Evolutionary conservation across 2,113 vertebrate genomes (phyloP).

Genomic region (Nettapus auritus): DNA sequence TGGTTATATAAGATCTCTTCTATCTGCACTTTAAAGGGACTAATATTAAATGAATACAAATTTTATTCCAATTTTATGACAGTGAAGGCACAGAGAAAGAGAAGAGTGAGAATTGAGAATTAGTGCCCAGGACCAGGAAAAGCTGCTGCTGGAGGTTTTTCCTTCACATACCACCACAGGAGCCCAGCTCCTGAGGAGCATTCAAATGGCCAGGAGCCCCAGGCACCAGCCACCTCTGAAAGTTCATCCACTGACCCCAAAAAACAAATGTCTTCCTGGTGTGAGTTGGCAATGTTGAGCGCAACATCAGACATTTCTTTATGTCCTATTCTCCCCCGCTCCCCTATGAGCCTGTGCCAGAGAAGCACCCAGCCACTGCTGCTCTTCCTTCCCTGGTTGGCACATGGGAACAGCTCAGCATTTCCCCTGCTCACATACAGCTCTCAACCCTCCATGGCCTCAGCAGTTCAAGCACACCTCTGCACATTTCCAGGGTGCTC

Average conservation of each 20-base stretch:
- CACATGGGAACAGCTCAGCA: accelerated
- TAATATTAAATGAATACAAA: not conserved
- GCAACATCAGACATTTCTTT: accelerated
- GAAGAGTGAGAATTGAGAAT: not conserved
- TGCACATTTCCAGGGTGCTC: accelerated
- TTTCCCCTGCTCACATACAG: not conserved
- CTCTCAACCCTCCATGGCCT: accelerated
- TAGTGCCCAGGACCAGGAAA: not conserved
- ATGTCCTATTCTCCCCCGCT: not conserved
- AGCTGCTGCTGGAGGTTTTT: not conserved
- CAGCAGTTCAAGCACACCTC: not conserved
- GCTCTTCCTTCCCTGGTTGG: not conserved
- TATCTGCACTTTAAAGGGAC: not conserved
- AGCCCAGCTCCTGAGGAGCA: not conserved
- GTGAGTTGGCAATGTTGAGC: not conserved
- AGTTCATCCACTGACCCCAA: not conserved
- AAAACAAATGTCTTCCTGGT: not conserved
- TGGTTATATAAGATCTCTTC: not conserved
- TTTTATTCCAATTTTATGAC: not conserved
- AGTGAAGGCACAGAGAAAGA: not conserved
- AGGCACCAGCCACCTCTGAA: not conserved
- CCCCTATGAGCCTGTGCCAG: accelerated
- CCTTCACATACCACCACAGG: not conserved
- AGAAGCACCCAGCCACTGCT: accelerated
- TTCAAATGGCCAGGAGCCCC: not conserved